Percentiles rank a stretch among this genome's conserved stretches.
Conservation (phyloP, 2,113 vertebrate genomes). For the Limnothrissa miodon region DNA sequence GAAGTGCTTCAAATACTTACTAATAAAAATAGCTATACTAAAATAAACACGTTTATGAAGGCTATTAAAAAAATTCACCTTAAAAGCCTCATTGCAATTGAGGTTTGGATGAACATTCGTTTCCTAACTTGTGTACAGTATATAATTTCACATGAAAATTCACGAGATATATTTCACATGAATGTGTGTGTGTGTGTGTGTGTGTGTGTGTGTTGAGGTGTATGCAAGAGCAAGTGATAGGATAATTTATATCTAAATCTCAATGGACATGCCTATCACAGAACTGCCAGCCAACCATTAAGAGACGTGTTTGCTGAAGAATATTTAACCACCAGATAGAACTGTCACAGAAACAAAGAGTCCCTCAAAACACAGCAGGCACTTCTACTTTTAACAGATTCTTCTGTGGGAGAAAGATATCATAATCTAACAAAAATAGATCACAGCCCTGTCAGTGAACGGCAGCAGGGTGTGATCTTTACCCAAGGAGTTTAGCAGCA, state of each 20-base stretch:
- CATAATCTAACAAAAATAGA: background rate
- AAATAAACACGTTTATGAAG: background rate
- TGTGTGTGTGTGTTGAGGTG: background rate
- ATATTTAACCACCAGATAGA: conserved; percentile 1
- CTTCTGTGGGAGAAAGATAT: background rate
- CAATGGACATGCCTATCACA: background rate
- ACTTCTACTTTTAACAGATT: background rate
- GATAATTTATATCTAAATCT: conserved; percentile 1
- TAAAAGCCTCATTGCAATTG: background rate
- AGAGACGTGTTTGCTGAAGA: background rate
- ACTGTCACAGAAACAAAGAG: conserved; percentile 10
- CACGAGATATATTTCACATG: no score
- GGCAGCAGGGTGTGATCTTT: background rate
- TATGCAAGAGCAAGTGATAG: background rate
- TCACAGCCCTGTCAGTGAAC: background rate
- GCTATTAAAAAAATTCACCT: background rate
- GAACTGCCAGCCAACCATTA: background rate
- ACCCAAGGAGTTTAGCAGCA: background rate
- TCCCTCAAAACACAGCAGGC: background rate
- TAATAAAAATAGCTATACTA: background rate
- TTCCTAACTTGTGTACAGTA: background rate
- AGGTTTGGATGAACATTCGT: background rate
- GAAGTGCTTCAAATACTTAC: no score
- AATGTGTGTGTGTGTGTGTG: background rate
- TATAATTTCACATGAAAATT: background rate